Conservation (phyloP, 2,888 invertebrate species). For the Netelia melanura region DNA sequence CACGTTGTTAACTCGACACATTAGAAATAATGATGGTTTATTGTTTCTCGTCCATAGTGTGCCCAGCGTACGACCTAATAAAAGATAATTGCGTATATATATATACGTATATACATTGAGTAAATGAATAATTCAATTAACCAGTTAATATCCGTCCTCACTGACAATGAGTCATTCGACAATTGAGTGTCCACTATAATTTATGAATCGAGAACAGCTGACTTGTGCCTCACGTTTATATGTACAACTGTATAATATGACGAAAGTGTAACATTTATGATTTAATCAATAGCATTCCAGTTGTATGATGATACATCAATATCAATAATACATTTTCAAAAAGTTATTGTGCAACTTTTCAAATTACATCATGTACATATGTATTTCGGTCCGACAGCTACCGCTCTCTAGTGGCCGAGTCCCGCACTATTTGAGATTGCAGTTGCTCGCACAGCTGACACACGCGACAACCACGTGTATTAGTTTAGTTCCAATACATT, state of each 20-base stretch:
- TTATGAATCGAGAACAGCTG: conserved; percentile 10
- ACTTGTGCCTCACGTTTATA: neutral
- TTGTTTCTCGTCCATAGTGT: neutral
- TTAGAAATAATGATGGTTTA: too few relatives aligned
- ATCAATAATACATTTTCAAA: conserved; percentile 15
- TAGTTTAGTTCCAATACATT: conserved; percentile 6
- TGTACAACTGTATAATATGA: too few relatives aligned
- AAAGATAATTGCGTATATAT: conserved; percentile 3
- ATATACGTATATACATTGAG: conserved; percentile 8
- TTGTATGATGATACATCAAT: neutral
- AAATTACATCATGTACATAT: conserved; percentile 11
- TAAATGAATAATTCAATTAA: conserved; percentile 64
- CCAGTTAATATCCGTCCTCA: conserved; percentile 53
- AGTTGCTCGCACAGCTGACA: conserved; percentile 13
- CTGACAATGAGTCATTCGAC: conserved; percentile 42
- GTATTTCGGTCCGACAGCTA: neutral
- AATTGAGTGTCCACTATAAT: conserved; percentile 58
- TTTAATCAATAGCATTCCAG: too few relatives aligned
- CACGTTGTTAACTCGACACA: too few relatives aligned
- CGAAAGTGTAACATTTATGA: too few relatives aligned
- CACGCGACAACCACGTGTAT: conserved; percentile 46
- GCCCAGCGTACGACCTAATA: neutral
- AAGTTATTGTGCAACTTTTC: neutral
- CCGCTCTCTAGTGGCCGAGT: conserved; percentile 7
- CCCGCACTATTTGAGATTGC: conserved; percentile 1